phyloP scores from a whole-genome alignment of 1,140 invertebrate species.

The Bilobella aurantiaca region DNA sequence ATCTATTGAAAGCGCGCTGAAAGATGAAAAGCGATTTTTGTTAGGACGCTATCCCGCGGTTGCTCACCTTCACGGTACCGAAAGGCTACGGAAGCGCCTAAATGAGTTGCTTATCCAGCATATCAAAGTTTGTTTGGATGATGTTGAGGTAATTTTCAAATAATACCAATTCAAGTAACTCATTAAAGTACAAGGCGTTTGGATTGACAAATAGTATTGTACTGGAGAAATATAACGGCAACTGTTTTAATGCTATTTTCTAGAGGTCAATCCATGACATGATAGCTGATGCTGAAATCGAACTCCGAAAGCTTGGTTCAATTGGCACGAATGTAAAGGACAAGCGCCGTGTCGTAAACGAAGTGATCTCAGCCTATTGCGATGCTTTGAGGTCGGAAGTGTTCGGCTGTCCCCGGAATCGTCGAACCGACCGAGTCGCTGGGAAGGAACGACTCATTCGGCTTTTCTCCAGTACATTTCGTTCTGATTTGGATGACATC shows the following conservation, averaged over 20 bases:
- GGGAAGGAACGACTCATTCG: neutral
- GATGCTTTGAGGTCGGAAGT: neutral
- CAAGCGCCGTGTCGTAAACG: neutral
- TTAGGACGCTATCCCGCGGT: slow-evolving; percentile 93
- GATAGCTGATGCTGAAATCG: neutral
- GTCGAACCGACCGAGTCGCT: neutral
- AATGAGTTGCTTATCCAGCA: slow-evolving; percentile 97
- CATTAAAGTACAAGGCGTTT: too few species aligned
- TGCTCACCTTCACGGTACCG: slow-evolving; percentile 86
- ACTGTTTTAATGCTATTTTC: neutral
- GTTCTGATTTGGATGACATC: neutral
- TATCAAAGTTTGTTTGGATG: slow-evolving; percentile 92
- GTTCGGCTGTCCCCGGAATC: neutral
- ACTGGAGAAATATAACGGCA: too few species aligned
- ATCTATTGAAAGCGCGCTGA: slow-evolving; percentile 66
- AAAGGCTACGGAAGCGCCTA: slow-evolving; percentile 88
- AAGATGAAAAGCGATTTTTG: slow-evolving; percentile 84
- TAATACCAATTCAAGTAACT: neutral
- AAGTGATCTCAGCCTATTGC: neutral
- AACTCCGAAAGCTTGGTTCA: neutral
- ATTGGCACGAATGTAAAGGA: neutral
- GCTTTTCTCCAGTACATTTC: neutral
- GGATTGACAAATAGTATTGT: too few species aligned
- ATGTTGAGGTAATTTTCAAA: slow-evolving; percentile 62
- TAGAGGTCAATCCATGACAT: neutral